Evolutionary conservation across 2,113 vertebrate genomes (phyloP), one percentile per base, ranked within the genome.

Genomic region (Dasyurus viverrinus): DNA sequence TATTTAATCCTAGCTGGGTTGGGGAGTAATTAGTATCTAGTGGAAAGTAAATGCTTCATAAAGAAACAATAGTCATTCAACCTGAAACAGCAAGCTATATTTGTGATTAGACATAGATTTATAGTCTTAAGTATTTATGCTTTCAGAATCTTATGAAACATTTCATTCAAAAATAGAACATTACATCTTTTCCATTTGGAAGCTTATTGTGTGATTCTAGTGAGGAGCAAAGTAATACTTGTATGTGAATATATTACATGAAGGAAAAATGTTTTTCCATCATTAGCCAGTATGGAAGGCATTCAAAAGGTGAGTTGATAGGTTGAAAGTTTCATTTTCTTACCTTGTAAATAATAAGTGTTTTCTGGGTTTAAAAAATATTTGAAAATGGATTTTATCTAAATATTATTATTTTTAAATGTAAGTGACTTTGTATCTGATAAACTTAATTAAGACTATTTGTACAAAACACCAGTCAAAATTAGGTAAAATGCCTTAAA

Each of bases 391-490:
- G 76, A 91, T 50, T 95, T 97, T 14, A 94, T 94, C 93, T 95
- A 7, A 48, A 48, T 48, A 48, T 48, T 90, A 95, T 95, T 96
- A 68, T 91, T 97, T 95, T 96, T 94, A 93, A 91, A 91, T 96
- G 90, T 97, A 97, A 97, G 90, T 97, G 95, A 90, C 95, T 93
- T 97, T 97, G 89, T 53, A 68, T 54, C 96, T 89, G 92, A 92
- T 97, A 94, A 92, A 12, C 42, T 96, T 97, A 96, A 92, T 95
- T 95, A 54, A 93, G 46, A 95, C 0, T 12, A 36, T 36, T 68
- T 93, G 52, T 91, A 30, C 91, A 95, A 94, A 93, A 93, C 60
- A 90, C 95, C 48, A 91, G 9, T 92, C 46, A 42, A 92, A 95
- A 93, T 50, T 94, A 92, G 50, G 95, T 12, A 84, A 84, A 96